Conservation (phyloP, 2,797 vertebrate genomes). For the Neostethus bicornis region DNA sequence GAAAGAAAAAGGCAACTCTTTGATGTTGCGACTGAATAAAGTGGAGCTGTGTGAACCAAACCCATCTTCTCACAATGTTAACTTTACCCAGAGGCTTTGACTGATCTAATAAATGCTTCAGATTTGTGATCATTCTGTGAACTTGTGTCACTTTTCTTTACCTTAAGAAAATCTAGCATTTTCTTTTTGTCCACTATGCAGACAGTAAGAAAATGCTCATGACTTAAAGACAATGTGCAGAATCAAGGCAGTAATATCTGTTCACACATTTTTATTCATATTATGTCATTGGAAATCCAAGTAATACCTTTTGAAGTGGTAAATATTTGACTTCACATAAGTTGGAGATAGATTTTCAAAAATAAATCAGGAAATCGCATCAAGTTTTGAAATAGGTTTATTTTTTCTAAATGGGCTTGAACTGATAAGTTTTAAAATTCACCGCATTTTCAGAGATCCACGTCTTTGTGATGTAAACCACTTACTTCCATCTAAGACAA, state of each 20-base stretch:
- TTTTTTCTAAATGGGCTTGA: too few relatives aligned
- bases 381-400: too few relatives aligned
- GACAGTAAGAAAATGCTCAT: neutral
- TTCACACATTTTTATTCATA: too few relatives aligned
- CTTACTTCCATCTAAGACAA: slow-evolving; percentile 48
- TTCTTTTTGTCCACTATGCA: neutral
- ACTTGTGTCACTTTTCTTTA: neutral
- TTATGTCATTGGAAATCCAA: too few relatives aligned
- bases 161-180: neutral
- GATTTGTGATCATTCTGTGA: slow-evolving; percentile 8
- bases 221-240: neutral
- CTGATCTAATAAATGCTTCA: slow-evolving; percentile 19
- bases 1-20: slow-evolving; percentile 33
- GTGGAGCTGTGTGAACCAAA: slow-evolving; percentile 21
- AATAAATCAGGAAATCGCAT: too few relatives aligned
- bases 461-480: slow-evolving; percentile 46
- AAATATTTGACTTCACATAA: too few relatives aligned
- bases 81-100: slow-evolving; percentile 13
- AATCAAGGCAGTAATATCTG: too few relatives aligned
- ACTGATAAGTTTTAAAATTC: slow-evolving; percentile 54
- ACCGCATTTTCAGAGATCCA: slow-evolving; percentile 54
- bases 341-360: too few relatives aligned
- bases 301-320: too few relatives aligned
- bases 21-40: slow-evolving; percentile 27
- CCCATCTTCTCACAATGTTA: slow-evolving; percentile 11